Base-by-base conservation (phyloP, 2,888 invertebrate genomes). In the Hirtodrosophila alboralis region DNA sequence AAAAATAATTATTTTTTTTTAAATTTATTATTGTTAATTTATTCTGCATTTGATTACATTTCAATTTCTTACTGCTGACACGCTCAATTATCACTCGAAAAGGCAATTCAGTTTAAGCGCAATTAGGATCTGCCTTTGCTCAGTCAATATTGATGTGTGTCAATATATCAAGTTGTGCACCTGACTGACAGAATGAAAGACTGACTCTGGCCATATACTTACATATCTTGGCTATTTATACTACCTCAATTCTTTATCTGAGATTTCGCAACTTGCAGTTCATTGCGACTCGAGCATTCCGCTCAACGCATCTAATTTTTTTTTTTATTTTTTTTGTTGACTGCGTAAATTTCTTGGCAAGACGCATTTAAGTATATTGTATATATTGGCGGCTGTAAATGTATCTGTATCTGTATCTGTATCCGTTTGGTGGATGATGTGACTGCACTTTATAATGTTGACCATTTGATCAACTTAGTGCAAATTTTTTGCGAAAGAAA, bases 401-500 rank as follows among this genome's bases (percentile, higher is more conserved):
- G 83, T 44, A 52, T 40, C 44, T 49, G 45, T 53, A 62, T 58
- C 49, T 45, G 43, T 54, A 37, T 56, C 53, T 47, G 61, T 49
- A 38, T 60, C 49, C 40, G 54, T 66, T 65, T 51, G 38, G 27
- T 59, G 28, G 56, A 61, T 38, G 53, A 31, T 23, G 43, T 27
- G 60, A 37, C 38, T 59, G 38, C 59, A 65, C 44, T 83, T 58
- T 69, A 62, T 75, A 52, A 56, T 54, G 52, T 52, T 69, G 73
- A 63, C 71, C 75, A 70, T 85, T 85, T 80, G 86, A 85, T 80
- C 85, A 83, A 78, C 71, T 65, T 62, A 63, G 65, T 84, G 70
- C 79, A 73, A 85, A 78, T 78, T 66, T 74, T 75, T 83, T 71
- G n/a, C n/a, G 72, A 66, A 68, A 59, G 65, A 54, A 61, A 72